These are phyloP conservation scores for Alitta virens DNA, from an alignment of 2,888 invertebrate genomes.

Conservation along the genomic window DNA sequence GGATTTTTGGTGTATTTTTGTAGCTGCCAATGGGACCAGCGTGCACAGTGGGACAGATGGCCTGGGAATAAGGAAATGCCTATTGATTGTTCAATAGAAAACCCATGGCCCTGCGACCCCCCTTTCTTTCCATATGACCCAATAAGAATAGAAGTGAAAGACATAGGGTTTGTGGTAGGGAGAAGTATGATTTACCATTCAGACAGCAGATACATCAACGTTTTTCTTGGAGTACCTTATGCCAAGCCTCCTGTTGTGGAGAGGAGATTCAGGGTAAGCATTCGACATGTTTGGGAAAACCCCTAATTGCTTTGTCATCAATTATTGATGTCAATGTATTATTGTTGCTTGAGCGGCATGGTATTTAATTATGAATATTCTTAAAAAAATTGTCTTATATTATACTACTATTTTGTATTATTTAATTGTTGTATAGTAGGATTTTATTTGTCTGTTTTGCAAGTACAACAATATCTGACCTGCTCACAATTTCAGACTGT, in stretches of 20 bases:
- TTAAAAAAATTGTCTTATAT: not conserved
- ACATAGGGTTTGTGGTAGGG: slow-evolving; percentile 28
- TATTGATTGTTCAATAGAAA: slow-evolving; percentile 21
- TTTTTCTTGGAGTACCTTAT: slow-evolving; percentile 59
- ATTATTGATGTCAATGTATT: not conserved
- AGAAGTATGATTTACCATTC: slow-evolving; percentile 23
- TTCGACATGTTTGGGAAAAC: not conserved
- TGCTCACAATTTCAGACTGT: too few relatives aligned
- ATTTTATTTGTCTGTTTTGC: too few relatives aligned
- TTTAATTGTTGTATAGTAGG: too few relatives aligned
- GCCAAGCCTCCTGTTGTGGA: slow-evolving; percentile 53
- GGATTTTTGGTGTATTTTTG: too few relatives aligned
- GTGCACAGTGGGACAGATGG: not conserved
- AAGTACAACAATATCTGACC: too few relatives aligned
- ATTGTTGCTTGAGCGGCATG: not conserved
- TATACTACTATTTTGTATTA: too few relatives aligned
- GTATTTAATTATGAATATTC: not conserved
- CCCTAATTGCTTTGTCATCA: not conserved
- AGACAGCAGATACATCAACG: slow-evolving; percentile 37
- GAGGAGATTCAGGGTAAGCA: slow-evolving; percentile 55
- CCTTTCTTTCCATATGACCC: slow-evolving; percentile 31
- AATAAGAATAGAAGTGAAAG: slow-evolving; percentile 18
- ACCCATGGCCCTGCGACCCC: slow-evolving; percentile 26
- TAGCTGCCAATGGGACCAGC: too few relatives aligned
- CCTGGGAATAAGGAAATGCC: slow-evolving; percentile 13